These are phyloP conservation scores for Nycticorax nycticorax DNA, from an alignment of 2,113 vertebrate genomes.

Conservation along the genomic window DNA sequence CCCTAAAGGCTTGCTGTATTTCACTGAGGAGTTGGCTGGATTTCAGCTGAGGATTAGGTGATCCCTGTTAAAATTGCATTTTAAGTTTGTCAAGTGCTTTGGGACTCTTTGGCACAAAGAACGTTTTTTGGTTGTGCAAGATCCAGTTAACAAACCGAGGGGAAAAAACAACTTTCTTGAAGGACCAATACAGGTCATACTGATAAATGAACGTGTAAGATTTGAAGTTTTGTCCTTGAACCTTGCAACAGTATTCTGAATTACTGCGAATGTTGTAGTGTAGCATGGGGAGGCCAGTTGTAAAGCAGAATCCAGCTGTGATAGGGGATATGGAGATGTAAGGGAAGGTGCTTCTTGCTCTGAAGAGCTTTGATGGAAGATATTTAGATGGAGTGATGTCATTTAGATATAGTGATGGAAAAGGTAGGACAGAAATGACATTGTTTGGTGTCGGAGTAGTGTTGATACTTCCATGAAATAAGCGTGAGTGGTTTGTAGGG, in stretches of 20 bases:
- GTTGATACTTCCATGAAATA: neutral
- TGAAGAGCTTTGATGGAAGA: neutral
- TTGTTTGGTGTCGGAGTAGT: neutral
- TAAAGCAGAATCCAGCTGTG: neutral
- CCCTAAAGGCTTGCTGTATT: neutral
- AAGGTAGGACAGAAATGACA: neutral
- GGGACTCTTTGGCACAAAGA: neutral
- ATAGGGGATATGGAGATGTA: neutral
- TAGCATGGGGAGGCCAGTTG: neutral
- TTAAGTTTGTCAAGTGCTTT: neutral
- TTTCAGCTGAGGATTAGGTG: slow-evolving; percentile 4
- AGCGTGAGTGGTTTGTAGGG: neutral
- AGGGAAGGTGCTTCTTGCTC: neutral
- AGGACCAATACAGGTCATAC: neutral
- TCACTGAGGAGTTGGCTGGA: neutral
- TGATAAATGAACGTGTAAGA: neutral
- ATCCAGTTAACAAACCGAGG: neutral
- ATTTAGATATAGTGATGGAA: neutral
- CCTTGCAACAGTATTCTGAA: neutral
- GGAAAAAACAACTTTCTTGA: neutral
- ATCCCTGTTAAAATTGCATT: neutral
- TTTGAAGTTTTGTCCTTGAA: neutral
- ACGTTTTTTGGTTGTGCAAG: neutral
- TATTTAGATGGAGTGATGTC: neutral
- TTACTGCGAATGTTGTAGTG: neutral